Base-by-base conservation (phyloP, 37 sponge, comb jelly and placozoan genomes). In the Hormiphora californensis region DNA sequence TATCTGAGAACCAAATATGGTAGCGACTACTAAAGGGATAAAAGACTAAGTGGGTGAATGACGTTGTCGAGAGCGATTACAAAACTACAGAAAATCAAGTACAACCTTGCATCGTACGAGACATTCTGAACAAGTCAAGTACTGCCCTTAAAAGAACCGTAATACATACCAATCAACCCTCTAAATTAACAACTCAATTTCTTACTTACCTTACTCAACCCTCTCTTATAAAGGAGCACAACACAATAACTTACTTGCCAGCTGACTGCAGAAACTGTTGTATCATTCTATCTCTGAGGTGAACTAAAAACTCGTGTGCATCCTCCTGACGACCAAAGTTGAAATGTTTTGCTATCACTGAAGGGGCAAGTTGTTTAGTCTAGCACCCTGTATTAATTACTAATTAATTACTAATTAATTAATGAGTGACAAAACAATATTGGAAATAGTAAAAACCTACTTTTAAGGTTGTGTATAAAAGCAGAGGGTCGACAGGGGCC, bases 301-400 rank as follows among this genome's bases (percentile, higher is more conserved):
- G 81, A 27, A 73, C 43, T 23, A 98, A 89, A 53, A 98, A 98
- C 63, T 98, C 99, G 85, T 98, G 99, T 11, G 99, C 95, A 88
- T 98, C 99, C 67, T 98, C 99, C 63, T 98, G 99, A 12, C 93
- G 67, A 0, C 99, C 99, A 11, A 87, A 85, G 43, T 92, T 35
- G 61, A 98, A 94, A 85, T 90, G 92, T 69, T 91, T 92, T 5
- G 93, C 94, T 38, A 98, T 91, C 49, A 78, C 97, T 96, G 67
- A 43, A 30, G 31, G 0, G 8, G 28, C n/a, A 17, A 22, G 22
- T 59, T 9, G 4, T 9, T 4, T 23, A 86, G 54, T 32, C 28
- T 33, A 12, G 55, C 3, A 21, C 17, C 0, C 0, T 44, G 33
- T 33, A 88, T 27, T 32, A n/a, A 22, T 12, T 63, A n/a, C 12